Conservation (phyloP, 2,888 invertebrate species). For the Drosophila siamana region DNA sequence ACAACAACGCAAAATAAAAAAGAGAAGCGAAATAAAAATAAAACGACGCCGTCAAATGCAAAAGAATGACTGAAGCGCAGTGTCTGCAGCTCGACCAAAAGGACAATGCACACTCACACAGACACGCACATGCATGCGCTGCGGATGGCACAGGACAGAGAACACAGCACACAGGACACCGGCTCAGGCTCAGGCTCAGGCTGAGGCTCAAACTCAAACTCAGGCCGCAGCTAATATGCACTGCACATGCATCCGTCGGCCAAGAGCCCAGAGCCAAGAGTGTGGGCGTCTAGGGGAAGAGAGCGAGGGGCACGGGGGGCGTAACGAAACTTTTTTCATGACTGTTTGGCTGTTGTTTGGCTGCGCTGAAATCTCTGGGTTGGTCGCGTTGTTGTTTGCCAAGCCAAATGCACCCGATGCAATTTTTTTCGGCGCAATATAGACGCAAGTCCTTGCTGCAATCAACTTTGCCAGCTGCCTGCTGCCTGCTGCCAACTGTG, state of each 20-base stretch:
- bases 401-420: constrained; percentile 80
- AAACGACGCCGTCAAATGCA: constrained; percentile 48
- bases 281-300: background rate
- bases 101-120: constrained; percentile 73
- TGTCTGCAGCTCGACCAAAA: constrained; percentile 67
- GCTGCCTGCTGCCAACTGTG: no score
- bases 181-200: constrained; percentile 38
- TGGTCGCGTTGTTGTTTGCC: constrained; percentile 66
- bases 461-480: constrained; percentile 76
- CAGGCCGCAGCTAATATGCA: constrained; percentile 69
- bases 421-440: constrained; percentile 73
- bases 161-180: constrained; percentile 16
- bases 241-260: constrained; percentile 70
- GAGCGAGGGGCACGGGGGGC: background rate
- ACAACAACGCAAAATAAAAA: constrained; percentile 12
- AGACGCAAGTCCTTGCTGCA: constrained; percentile 80
- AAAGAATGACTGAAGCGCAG: constrained; percentile 54
- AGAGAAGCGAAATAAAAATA: constrained; percentile 2
- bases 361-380: background rate
- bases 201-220: constrained; percentile 34
- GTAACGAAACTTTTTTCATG: constrained; percentile 76
- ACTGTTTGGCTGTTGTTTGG: constrained; percentile 70
- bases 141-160: constrained; percentile 63
- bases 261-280: constrained; percentile 15
- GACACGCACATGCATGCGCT: constrained; percentile 3